Evolutionary conservation across 2,113 vertebrate genomes (phyloP), one percentile per base, ranked within the genome.

Genomic region (Poeciliopsis turrubarensis): DNA sequence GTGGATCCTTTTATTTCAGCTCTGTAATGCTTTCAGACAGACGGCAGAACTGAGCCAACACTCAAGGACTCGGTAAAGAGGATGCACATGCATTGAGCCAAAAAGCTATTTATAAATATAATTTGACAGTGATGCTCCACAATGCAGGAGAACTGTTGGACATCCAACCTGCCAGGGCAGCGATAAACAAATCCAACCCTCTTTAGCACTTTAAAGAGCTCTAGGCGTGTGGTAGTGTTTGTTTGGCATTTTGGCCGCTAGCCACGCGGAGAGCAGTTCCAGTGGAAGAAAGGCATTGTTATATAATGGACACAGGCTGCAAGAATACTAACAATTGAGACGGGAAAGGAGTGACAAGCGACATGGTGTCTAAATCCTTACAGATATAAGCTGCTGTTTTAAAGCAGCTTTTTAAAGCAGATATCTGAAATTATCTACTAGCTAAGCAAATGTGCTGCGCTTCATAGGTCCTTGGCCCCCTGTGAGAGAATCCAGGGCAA

Each of bases 101-200:
- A 89, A 37, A 84, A 72, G 89, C 91, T 92, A 92, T 92, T 92
- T 89, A 91, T 91, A 89, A 76, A 89, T 78, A 37, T 81, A 77
- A 91, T 91, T 92, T 89, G 85, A 92, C 85, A 86, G 84, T 78
- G 81, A 89, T 78, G 68, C 74, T 85, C 65, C 69, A 84, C 81
- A 78, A 80, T 72, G 79, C 64, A 79, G 69, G 79, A 75, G 64
- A 72, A 65, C 69, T 80, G 87, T 79, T 83, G 83, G 83, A 88
- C 84, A 80, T 80, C 51, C 44, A 73, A 80, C 82, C 87, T 85
- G 83, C 84, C 82, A 71, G 76, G 64, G 11, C 79, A 19, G 27
- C 68, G 75, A 85, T 86, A 87, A 88, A 89, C 86, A 87, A 83
- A 82, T 77, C 79, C 67, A 75, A 75, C 62, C 80, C 64, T 79